phyloP scores from a whole-genome alignment of 2,888 invertebrate genomes.

The Amphipyra berbera region DNA sequence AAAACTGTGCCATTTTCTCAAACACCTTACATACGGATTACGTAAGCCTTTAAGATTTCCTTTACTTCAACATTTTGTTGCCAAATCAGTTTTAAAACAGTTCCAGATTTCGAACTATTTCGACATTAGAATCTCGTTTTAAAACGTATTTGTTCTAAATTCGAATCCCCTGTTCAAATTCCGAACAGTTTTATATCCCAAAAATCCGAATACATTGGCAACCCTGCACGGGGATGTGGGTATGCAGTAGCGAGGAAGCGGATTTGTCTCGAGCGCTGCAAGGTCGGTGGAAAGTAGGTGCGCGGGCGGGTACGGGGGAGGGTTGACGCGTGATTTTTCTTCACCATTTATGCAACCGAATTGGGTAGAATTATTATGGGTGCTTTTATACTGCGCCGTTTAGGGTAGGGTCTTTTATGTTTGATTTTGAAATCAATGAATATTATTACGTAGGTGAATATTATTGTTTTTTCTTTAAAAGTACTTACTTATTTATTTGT shows the following conservation, averaged over 20 bases:
- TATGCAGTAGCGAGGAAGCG: constrained; percentile 56
- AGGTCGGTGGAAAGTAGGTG: constrained; percentile 58
- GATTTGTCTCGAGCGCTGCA: constrained; percentile 61
- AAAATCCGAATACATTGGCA: constrained; percentile 15
- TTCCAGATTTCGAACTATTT: constrained; percentile 2
- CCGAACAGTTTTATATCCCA: constrained; percentile 1
- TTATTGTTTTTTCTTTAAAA: not conserved
- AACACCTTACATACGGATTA: too few species aligned
- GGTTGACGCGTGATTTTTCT: constrained; percentile 48
- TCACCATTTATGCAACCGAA: constrained; percentile 55
- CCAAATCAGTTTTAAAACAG: not conserved
- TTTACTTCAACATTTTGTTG: too few species aligned
- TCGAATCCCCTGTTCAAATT: constrained; percentile 11
- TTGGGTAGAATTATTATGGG: constrained; percentile 43
- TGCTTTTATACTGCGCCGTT: constrained; percentile 29
- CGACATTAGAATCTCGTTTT: not conserved
- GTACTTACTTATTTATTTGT: not conserved
- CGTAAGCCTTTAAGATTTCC: too few species aligned
- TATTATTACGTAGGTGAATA: not conserved
- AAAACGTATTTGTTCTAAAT: too few species aligned
- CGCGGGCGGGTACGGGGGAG: constrained; percentile 16
- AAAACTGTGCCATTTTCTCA: too few species aligned
- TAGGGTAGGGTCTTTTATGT: constrained; percentile 37
- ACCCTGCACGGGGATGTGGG: constrained; percentile 47
- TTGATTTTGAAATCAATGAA: constrained; percentile 18